Percentiles rank a stretch among this genome's conserved stretches.
phyloP scores from a whole-genome alignment of 2,113 vertebrate species.

The Pyxicephalus adspersus region DNA sequence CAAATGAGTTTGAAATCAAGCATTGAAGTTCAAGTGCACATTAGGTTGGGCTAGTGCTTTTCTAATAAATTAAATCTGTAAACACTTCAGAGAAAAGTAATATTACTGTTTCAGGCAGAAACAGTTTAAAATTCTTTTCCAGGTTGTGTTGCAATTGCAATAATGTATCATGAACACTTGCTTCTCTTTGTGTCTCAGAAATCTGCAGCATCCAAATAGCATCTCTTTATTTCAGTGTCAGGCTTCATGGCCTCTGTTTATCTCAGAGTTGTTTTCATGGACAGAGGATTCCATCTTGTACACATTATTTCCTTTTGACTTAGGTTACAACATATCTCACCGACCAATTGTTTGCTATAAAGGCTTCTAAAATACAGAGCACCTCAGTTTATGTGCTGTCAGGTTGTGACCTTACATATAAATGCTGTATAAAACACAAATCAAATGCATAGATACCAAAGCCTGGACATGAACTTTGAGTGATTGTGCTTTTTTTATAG shows the following conservation, averaged over 20 bases:
- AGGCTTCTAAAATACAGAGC: constrained; percentile 24
- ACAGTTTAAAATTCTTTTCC: too few species aligned
- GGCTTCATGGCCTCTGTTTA: constrained; percentile 45
- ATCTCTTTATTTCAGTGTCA: constrained; percentile 42
- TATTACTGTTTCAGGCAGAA: too few species aligned
- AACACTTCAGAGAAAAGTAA: too few species aligned
- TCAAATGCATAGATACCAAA: neutral
- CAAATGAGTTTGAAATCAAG: too few species aligned
- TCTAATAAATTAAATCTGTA: too few species aligned
- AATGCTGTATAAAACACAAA: constrained; percentile 39
- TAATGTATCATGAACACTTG: constrained; percentile 12
- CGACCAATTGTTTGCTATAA: constrained; percentile 32
- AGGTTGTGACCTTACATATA: constrained; percentile 34
- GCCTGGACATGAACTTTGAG: neutral
- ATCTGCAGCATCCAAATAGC: constrained; percentile 36
- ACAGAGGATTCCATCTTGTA: constrained; percentile 35
- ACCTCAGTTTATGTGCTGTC: constrained; percentile 2
- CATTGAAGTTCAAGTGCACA: too few species aligned
- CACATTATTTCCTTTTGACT: constrained; percentile 44
- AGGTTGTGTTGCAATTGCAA: neutral
- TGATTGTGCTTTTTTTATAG: neutral
- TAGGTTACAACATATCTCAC: constrained; percentile 30
- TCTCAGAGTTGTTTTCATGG: constrained; percentile 6
- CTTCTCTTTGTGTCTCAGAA: constrained; percentile 26
- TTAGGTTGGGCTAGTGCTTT: too few species aligned